Percentiles rank a stretch among this genome's conserved stretches.
Conservation (phyloP, 2,888 invertebrate species). For the Chalcosyrphus nemorum region DNA sequence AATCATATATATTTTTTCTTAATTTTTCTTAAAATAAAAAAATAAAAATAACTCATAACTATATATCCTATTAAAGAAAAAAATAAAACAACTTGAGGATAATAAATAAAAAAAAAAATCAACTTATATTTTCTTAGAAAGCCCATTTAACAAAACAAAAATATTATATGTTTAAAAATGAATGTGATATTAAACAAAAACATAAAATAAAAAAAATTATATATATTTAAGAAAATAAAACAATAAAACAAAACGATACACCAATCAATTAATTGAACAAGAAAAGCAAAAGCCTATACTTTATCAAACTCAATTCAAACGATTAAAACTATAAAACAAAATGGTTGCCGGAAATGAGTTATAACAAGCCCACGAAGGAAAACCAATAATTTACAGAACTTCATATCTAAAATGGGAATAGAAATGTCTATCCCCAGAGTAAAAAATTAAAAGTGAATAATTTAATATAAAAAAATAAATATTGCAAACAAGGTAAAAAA, state of each 20-base stretch:
- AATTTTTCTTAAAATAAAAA: conserved; percentile 9
- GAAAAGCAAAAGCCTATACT: conserved; percentile 34
- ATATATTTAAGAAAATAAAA: conserved; percentile 46
- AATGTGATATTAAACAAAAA: conserved; percentile 68
- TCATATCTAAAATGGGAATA: conserved; percentile 59
- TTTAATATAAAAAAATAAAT: conserved; percentile 27
- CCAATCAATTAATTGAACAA: conserved; percentile 61
- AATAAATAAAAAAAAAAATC: conserved; percentile 5
- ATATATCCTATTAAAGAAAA: conserved; percentile 23
- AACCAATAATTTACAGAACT: conserved; percentile 54
- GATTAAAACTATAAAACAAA: conserved; percentile 10
- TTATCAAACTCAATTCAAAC: conserved; percentile 1
- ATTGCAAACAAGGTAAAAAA: neutral
- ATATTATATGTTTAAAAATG: conserved; percentile 65
- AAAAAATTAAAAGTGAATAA: neutral
- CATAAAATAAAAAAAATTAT: conserved; percentile 32
- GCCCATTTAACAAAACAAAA: conserved; percentile 19
- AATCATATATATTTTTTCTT: conserved; percentile 21
- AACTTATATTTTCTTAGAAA: conserved; percentile 60
- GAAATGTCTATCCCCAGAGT: neutral
- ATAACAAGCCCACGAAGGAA: conserved; percentile 29
- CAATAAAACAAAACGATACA: conserved; percentile 45
- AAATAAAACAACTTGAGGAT: conserved; percentile 40
- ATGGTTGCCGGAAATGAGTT: conserved; percentile 5
- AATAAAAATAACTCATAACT: neutral